Evolutionary conservation across 30 jellyfish, hydroid and myxozoan species (phyloP).

Genomic region (Aurelia aurita complex sp. Pacific): DNA sequence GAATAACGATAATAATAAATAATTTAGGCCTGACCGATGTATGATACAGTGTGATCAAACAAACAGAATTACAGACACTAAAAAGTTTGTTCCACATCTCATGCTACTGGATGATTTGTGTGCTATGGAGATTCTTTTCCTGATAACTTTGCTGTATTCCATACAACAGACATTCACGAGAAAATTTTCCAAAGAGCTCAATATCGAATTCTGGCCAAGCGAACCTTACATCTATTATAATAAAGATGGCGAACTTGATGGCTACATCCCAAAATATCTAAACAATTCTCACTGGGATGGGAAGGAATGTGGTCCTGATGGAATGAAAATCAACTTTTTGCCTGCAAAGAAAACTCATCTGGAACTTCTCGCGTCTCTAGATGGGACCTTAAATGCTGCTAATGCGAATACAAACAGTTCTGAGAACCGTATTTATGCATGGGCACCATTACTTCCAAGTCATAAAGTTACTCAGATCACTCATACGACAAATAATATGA

Average conservation of each 20-base stretch:
- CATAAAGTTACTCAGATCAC: neutral
- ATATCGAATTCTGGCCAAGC: constrained; percentile 24
- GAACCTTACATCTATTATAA: constrained; percentile 20
- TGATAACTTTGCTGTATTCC: no score
- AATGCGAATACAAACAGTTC: neutral
- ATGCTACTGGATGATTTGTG: no score
- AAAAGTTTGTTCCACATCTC: no score
- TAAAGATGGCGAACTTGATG: neutral
- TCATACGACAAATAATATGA: neutral
- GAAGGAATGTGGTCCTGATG: constrained; percentile 21
- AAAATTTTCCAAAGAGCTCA: neutral
- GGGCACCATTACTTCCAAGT: constrained; percentile 18
- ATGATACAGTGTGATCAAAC: no score
- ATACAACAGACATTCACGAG: no score
- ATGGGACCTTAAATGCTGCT: neutral
- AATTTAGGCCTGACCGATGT: no score
- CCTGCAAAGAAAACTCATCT: neutral
- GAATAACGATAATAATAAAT: no score
- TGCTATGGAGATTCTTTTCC: no score
- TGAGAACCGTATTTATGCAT: constrained; percentile 4
- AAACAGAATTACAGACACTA: no score
- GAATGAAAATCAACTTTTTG: constrained; percentile 14
- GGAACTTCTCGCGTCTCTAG: neutral
- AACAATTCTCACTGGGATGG: no score
- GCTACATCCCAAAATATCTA: neutral